Percentiles rank a stretch among this genome's conserved stretches.
phyloP scores from a whole-genome alignment of 2,797 vertebrate genomes.

The Fistularia commersonii region DNA sequence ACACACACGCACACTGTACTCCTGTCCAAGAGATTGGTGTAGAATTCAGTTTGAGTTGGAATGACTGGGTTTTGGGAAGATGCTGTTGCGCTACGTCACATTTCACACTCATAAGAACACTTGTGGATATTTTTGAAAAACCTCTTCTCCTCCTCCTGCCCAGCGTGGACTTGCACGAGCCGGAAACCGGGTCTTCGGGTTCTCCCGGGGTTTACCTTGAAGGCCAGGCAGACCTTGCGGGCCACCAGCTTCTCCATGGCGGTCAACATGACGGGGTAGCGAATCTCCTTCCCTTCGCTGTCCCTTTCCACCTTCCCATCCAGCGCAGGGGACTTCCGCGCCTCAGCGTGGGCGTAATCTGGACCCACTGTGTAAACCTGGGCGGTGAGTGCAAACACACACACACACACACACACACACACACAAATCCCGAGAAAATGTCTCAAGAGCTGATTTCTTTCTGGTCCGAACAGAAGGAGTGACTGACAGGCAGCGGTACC shows the following conservation, averaged over 20 bases:
- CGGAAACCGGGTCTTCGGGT: no score
- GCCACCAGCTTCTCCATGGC: conserved; percentile 97
- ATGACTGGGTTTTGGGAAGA: no score
- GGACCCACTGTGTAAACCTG: conserved; percentile 91
- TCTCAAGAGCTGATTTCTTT: not conserved
- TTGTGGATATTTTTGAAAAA: no score
- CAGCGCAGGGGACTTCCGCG: conserved; percentile 92
- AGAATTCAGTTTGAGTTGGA: no score
- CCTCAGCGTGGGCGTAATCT: conserved; percentile 94
- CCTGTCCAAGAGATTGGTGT: no score
- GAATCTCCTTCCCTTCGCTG: conserved; percentile 95
- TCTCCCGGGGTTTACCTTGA: conserved; percentile 80
- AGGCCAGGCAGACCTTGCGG: conserved; percentile 94
- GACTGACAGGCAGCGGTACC: conserved; percentile 60
- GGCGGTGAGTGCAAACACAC: not conserved
- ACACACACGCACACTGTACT: no score
- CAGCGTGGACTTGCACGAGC: no score
- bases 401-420: not conserved
- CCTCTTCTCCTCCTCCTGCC: no score
- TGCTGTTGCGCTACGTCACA: no score
- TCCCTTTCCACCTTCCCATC: conserved; percentile 96
- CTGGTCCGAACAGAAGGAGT: no score
- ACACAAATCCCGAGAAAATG: not conserved
- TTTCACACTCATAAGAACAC: no score
- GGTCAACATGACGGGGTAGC: conserved; percentile 95